A percentile compares a stretch with the other conserved stretches of the same genome.
phyloP scores from a whole-genome alignment of 2,888 invertebrate species.

The Calliphora vomitoria region DNA sequence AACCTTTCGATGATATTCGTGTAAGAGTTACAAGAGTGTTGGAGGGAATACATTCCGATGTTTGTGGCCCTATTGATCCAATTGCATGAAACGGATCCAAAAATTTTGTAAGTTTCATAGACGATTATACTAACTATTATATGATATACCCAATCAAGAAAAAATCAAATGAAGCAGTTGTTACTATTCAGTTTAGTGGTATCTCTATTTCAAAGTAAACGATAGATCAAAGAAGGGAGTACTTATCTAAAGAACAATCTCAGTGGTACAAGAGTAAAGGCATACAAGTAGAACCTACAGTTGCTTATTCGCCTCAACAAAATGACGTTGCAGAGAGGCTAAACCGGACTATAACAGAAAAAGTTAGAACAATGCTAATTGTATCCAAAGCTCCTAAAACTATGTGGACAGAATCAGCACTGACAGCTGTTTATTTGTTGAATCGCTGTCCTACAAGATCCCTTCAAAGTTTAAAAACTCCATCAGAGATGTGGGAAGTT shows the following conservation, averaged over 20 bases:
- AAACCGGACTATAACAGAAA: slow-evolving; percentile 33
- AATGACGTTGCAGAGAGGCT: slow-evolving; percentile 54
- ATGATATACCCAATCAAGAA: slow-evolving; percentile 19
- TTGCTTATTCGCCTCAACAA: slow-evolving; percentile 60
- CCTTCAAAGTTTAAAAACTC: slow-evolving; percentile 61
- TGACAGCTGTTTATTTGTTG: background rate
- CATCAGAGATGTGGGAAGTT: slow-evolving; percentile 37
- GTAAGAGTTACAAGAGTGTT: slow-evolving; percentile 20
- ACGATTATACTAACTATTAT: slow-evolving; percentile 25
- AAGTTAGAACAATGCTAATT: slow-evolving; percentile 52
- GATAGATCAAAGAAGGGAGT: slow-evolving; percentile 75
- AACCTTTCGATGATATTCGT: slow-evolving; percentile 35
- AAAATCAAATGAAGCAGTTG: slow-evolving; percentile 23
- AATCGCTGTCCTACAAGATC: slow-evolving; percentile 47
- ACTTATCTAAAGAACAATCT: slow-evolving; percentile 69
- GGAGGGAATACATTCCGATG: slow-evolving; percentile 24
- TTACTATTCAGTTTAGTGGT: slow-evolving; percentile 18
- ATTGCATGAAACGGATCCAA: slow-evolving; percentile 29
- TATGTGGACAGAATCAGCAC: slow-evolving; percentile 9
- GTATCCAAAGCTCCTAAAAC: slow-evolving; percentile 53
- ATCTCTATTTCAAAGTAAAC: slow-evolving; percentile 54
- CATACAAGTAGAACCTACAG: slow-evolving; percentile 71
- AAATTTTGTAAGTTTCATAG: slow-evolving; percentile 36
- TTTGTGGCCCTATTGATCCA: background rate
- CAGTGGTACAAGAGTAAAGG: slow-evolving; percentile 75